These are phyloP conservation scores for Hippopotamyrus pictus DNA, from an alignment of 2,797 vertebrate genomes.

Conservation along the genomic window DNA sequence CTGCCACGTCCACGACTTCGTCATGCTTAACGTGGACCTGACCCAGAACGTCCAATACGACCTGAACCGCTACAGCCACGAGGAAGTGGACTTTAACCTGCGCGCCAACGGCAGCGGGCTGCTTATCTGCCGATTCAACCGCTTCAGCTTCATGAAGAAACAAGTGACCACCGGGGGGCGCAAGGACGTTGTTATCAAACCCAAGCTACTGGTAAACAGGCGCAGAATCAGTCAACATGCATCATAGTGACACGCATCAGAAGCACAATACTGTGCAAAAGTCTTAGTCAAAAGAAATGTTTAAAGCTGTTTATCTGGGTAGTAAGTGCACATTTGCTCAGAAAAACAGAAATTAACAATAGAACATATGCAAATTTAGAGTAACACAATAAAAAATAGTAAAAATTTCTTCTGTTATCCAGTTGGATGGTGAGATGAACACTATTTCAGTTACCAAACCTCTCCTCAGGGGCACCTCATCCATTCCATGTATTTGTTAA, in stretches of 20 bases:
- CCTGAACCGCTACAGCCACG: conserved; percentile 90
- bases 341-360: no score
- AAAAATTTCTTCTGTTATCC: background rate
- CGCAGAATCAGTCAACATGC: background rate
- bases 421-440: background rate
- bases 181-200: conserved; percentile 82
- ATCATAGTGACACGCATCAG: background rate
- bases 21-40: conserved; percentile 90
- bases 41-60: conserved; percentile 98
- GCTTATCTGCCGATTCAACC: conserved; percentile 91
- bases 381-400: background rate
- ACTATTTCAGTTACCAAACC: background rate
- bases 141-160: conserved; percentile 97
- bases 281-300: background rate
- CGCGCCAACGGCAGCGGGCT: conserved; percentile 87
- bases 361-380: background rate
- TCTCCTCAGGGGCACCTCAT: background rate
- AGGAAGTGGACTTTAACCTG: conserved; percentile 95
- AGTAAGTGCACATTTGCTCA: background rate
- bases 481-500: background rate
- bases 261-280: background rate
- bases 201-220: conserved; percentile 77
- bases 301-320: background rate
- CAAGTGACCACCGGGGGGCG: conserved; percentile 85
- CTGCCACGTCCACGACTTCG: conserved; percentile 86